These are phyloP conservation scores for Anolis sagrei DNA, from an alignment of 2,113 vertebrate species.

Conservation along the genomic window DNA sequence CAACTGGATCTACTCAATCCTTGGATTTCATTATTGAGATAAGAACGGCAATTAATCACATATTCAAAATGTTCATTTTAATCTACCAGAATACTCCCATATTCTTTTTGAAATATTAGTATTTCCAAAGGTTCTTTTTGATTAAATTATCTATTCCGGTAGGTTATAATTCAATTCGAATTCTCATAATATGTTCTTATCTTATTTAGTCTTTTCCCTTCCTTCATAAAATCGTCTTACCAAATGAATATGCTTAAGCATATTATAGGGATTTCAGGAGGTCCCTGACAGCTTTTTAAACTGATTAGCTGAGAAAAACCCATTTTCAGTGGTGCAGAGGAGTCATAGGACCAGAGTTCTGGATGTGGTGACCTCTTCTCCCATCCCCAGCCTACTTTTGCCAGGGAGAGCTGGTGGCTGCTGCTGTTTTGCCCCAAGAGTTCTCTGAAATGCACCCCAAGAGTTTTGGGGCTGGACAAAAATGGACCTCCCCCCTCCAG, in stretches of 20 bases:
- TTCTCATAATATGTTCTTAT: background rate
- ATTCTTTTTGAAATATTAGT: slow-evolving; percentile 10
- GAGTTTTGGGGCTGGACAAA: no score
- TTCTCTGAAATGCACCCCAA: no score
- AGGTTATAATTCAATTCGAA: background rate
- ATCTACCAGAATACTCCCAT: background rate
- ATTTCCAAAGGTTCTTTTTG: slow-evolving; percentile 13
- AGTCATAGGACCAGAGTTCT: no score
- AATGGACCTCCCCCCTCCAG: no score
- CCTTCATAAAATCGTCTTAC: background rate
- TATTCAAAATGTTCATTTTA: background rate
- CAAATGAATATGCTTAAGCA: background rate
- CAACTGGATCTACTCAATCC: background rate
- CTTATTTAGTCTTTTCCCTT: background rate
- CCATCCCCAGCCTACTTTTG: no score
- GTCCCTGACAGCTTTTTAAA: background rate
- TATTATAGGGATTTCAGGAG: background rate
- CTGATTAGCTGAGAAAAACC: background rate
- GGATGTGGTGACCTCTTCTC: no score
- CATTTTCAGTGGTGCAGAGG: background rate
- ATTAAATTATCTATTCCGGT: slow-evolving; percentile 7
- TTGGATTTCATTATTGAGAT: slow-evolving; percentile 3
- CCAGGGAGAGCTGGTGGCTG: no score
- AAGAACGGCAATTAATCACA: slow-evolving; percentile 10
- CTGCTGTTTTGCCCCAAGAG: no score